Evolutionary conservation across 2,113 vertebrate species (phyloP).

Genomic region (Labrus mixtus): DNA sequence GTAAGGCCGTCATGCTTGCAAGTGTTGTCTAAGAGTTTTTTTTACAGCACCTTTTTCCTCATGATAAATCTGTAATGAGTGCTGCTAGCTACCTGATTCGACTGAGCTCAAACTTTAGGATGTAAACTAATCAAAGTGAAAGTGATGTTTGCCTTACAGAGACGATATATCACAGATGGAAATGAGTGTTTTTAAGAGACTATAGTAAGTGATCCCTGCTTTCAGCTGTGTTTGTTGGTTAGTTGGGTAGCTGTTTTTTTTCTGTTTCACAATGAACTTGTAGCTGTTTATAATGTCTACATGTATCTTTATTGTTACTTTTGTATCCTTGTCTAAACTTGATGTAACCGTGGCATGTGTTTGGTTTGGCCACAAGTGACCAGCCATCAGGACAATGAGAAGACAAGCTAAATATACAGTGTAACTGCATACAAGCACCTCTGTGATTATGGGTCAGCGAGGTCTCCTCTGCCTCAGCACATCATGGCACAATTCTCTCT

Average conservation of each 20-base stretch:
- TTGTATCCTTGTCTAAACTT: constrained; percentile 1
- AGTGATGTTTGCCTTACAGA: neutral
- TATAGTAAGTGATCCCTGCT: neutral
- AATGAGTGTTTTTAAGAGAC: too few species aligned
- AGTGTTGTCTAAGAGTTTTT: neutral
- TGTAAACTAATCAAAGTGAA: neutral
- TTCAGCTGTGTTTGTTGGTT: neutral
- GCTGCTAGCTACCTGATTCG: too few species aligned
- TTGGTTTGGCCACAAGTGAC: constrained; percentile 37
- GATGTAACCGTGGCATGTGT: neutral
- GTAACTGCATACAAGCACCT: constrained; percentile 46
- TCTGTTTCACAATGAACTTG: neutral
- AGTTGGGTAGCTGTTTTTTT: neutral
- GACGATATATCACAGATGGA: too few species aligned
- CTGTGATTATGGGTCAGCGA: constrained; percentile 72
- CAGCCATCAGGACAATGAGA: constrained; percentile 39
- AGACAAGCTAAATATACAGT: constrained; percentile 68
- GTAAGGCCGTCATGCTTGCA: constrained; percentile 39
- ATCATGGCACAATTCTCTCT: constrained; percentile 12
- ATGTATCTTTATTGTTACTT: neutral
- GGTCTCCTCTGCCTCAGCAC: constrained; percentile 34
- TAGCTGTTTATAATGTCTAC: neutral
- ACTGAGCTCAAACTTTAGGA: neutral
- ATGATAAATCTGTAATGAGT: neutral
- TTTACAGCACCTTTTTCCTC: neutral